Base-by-base conservation (phyloP, 2,888 invertebrate genomes). In the Cotesia congregata region DNA sequence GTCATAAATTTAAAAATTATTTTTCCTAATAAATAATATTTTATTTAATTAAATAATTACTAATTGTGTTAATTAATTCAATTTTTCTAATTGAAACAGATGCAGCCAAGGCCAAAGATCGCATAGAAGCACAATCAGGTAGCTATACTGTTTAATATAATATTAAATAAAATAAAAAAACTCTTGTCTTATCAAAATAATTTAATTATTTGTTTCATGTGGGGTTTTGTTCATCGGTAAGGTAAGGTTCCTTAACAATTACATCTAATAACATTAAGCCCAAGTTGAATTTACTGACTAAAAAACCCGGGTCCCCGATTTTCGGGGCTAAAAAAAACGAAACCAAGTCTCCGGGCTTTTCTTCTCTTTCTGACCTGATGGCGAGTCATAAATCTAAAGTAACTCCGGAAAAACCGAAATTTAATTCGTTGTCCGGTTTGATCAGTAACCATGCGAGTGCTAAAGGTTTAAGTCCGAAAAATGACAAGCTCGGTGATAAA, bases 161-260 rank as follows among this genome's bases (percentile, higher is more conserved):
- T 41, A 41, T 20, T 50, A n/a, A 6, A 59, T 5, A 5, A 6
- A 39, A 39, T 59, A 6, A 9, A 50, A 50, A 12, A 50, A 50
- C 50, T 50, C 50, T 50, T 68, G 40, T 68, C 68, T 74, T 71
- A 79, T 75, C 79, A 83, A 83, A 75, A 80, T 82, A 75, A 72
- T 78, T 80, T 82, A 82, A 81, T 78, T 74, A 78, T 83, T 82
- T 85, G 69, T 88, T 87, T 80, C 83, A 86, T 88, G 84, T 83
- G 71, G 60, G 41, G 69, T 75, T 72, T 78, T 17, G 83, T 86
- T 85, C 83, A 78, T 85, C 84, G 87, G 86, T 83, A 89, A 89
- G 89, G 89, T 89, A 89, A 89, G 89, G 83, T 88, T 85, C 82
- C 83, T 83, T 85, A 85, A 72, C 78, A 76, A 72, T 78, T 76